Evolutionary conservation across 2,888 invertebrate species (phyloP), one percentile per base, ranked within the genome.

Genomic region (Nyleta sp.): DNA sequence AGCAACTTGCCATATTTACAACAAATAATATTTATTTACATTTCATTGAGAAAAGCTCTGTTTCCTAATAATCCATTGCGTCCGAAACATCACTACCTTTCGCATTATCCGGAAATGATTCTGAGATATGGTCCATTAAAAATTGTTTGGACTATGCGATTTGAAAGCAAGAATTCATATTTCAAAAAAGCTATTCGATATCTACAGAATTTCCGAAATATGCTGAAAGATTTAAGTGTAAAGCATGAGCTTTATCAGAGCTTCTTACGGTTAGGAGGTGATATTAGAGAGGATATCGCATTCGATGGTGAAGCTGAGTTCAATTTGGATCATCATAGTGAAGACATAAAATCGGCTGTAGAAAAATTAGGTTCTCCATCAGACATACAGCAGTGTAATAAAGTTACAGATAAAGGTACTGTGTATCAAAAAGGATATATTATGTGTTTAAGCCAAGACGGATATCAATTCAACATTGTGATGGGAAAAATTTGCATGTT

Each of bases 91-190:
- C 81, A 80, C 64, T 80, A 74, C 42, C 15, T 81, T 10, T 31
- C 20, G 0, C 81, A 83, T 52, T 81, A 81, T 38, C 44, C 65
- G 11, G 57, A 74, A 2, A 8, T 83, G 15, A 81, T 82, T n/a
- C n/a, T 70, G 0, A 22, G 50, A 44, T 83, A 60, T 53, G 81
- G 81, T 2, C 83, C 82, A 24, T 18, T 82, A 5, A 80, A 77
- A 7, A 80, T 70, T 62, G 78, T 82, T 0, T 82, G 81, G 77
- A 68, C 77, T 0, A 57, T 82, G 52, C 13, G 79, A 8, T 85
- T 84, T 62, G 84, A 85, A 68, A 82, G 82, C 38, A 84, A 85
- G 57, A 83, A 85, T 59, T 46, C 74, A 6, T 84, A 70, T 78
- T 84, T 83, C 35, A 84, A 84, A 73, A 68, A 65, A 76, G 46